Percentiles rank a stretch among this genome's conserved stretches.
phyloP scores from a whole-genome alignment of 1,140 invertebrate species.

The Campoletis sonorensis region DNA sequence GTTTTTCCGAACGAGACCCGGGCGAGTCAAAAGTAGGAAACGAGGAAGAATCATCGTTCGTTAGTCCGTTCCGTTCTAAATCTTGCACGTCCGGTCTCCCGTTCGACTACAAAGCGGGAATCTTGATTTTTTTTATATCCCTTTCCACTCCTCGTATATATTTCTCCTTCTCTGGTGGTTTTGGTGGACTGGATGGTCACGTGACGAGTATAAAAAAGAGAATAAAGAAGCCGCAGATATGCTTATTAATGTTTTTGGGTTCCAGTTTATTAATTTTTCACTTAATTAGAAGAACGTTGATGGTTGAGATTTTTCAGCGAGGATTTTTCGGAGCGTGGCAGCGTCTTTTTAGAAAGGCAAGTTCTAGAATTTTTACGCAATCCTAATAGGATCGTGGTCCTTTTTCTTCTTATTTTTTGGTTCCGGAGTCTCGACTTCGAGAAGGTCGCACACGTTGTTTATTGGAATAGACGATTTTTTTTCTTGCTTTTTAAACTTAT shows the following conservation, averaged over 20 bases:
- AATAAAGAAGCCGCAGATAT: neutral
- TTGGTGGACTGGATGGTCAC: neutral
- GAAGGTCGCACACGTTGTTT: too few species aligned
- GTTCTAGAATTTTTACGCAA: too few species aligned
- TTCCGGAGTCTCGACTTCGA: too few species aligned
- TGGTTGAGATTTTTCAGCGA: too few species aligned
- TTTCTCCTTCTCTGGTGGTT: neutral
- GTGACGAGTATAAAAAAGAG: neutral
- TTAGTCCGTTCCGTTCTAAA: constrained; percentile 40
- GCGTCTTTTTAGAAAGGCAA: too few species aligned
- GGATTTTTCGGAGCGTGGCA: too few species aligned
- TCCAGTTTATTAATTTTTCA: too few species aligned
- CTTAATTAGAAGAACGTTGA: too few species aligned
- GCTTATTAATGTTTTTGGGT: too few species aligned
- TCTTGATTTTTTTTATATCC: constrained; percentile 24
- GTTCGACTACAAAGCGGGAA: neutral
- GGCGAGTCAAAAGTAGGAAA: constrained; percentile 39
- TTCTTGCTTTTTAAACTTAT: neutral
- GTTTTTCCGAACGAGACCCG: constrained; percentile 1
- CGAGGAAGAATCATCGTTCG: constrained; percentile 33
- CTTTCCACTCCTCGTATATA: neutral
- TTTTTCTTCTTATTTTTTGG: too few species aligned
- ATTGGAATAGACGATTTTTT: neutral
- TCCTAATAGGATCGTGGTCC: too few species aligned
- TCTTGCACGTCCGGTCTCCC: constrained; percentile 23